Conservation (phyloP, 30 jellyfish, hydroid and myxozoan genomes). For the Turritopsis rubra region DNA sequence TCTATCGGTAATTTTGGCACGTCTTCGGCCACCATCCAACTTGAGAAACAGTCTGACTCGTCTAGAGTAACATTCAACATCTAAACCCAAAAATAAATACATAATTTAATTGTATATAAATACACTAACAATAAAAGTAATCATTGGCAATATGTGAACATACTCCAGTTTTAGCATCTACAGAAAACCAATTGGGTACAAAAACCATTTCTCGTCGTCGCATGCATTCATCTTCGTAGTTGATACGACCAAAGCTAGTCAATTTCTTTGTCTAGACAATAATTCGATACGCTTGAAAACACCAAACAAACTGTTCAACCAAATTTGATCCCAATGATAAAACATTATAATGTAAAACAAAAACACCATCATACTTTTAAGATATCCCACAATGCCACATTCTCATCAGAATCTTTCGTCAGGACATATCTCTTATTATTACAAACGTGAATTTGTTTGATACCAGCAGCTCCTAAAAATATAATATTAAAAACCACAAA, state of each 20-base stretch:
- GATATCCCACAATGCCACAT: constrained; percentile 82
- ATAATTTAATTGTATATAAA: background rate
- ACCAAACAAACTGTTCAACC: background rate
- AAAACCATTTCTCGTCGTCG: constrained; percentile 43
- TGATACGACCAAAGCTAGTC: constrained; percentile 53
- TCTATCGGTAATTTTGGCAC: constrained; percentile 62
- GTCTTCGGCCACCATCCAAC: constrained; percentile 90
- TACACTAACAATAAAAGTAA: no score
- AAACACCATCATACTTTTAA: constrained; percentile 38
- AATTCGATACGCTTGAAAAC: background rate
- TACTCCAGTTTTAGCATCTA: constrained; percentile 91
- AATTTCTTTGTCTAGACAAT: constrained; percentile 47
- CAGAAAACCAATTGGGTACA: constrained; percentile 88
- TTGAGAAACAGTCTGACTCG: constrained; percentile 77
- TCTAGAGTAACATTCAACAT: constrained; percentile 81
- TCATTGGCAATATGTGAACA: no score
- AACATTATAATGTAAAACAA: background rate
- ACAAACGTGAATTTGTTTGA: constrained; percentile 51
- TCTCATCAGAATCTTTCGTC: constrained; percentile 67
- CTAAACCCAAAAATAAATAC: constrained; percentile 15
- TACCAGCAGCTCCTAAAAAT: constrained; percentile 74
- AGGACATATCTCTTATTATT: constrained; percentile 73
- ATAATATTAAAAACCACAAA: background rate
- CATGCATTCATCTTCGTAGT: constrained; percentile 69
- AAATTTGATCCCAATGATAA: background rate